These are phyloP conservation scores for Gonocerus acuteangulatus DNA, from an alignment of 2,888 invertebrate species.

Conservation along the genomic window DNA sequence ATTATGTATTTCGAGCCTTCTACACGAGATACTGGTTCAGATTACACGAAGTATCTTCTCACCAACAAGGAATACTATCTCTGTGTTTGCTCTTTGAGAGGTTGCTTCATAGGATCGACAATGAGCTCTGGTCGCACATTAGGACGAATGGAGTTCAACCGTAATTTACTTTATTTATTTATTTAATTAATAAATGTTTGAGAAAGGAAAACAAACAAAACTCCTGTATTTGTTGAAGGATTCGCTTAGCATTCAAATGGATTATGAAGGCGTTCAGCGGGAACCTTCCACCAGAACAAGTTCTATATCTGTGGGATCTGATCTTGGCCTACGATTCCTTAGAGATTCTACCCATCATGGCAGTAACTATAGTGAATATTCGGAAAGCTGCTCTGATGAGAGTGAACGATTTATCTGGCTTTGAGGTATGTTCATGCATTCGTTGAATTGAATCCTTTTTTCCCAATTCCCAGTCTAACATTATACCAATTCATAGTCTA, in stretches of 20 bases:
- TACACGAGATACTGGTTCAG: constrained; percentile 88
- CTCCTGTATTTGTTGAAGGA: constrained; percentile 48
- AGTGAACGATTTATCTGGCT: constrained; percentile 64
- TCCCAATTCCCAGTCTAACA: too few relatives aligned
- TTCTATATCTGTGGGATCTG: constrained; percentile 87
- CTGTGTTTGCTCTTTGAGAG: constrained; percentile 83
- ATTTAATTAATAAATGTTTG: background rate
- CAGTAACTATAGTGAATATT: constrained; percentile 75
- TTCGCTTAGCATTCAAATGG: constrained; percentile 92
- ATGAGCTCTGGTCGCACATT: constrained; percentile 84
- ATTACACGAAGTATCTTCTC: constrained; percentile 84
- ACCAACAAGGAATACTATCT: constrained; percentile 86
- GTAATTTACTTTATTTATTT: too few relatives aligned
- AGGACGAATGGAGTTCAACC: constrained; percentile 81
- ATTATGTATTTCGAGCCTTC: constrained; percentile 83
- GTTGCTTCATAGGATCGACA: constrained; percentile 81
- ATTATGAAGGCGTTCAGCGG: constrained; percentile 93
- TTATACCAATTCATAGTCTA: too few relatives aligned
- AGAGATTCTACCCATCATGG: constrained; percentile 79
- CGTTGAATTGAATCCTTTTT: background rate
- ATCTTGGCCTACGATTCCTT: constrained; percentile 85
- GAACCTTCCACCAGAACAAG: constrained; percentile 83
- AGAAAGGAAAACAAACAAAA: background rate
- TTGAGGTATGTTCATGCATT: constrained; percentile 60
- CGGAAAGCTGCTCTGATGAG: constrained; percentile 76